phyloP scores from a whole-genome alignment of 2,888 invertebrate genomes.

The Neoitamus cyanurus region DNA sequence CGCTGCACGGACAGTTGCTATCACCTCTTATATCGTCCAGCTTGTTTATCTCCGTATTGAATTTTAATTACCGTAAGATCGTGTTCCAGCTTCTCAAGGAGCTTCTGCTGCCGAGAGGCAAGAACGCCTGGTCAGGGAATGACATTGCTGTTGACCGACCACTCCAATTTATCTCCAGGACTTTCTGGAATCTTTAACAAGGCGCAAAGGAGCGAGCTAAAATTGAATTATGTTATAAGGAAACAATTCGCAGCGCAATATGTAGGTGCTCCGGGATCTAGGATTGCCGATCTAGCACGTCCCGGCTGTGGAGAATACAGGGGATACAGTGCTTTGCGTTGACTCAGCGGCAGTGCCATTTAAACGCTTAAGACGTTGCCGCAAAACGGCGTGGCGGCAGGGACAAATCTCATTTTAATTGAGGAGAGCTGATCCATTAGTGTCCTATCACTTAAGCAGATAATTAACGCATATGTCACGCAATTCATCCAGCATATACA shows the following conservation, averaged over 20 bases:
- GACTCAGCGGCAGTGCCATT: not conserved
- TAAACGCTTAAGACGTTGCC: not conserved
- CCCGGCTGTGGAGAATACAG: not conserved
- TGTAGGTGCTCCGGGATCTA: not conserved
- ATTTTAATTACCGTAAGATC: constrained; percentile 4
- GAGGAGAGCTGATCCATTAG: not conserved
- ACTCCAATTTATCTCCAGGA: not conserved
- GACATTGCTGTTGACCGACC: not conserved
- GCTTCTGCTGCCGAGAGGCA: not conserved
- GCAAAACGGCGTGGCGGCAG: too few relatives aligned
- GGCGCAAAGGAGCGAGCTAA: not conserved
- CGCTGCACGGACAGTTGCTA: not conserved
- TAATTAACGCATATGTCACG: not conserved
- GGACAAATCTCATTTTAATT: not conserved
- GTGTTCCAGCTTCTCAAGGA: not conserved
- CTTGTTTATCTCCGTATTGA: not conserved
- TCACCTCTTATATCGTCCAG: not conserved
- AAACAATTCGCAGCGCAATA: not conserved
- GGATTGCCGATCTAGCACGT: not conserved
- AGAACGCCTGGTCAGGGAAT: not conserved
- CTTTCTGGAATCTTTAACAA: not conserved
- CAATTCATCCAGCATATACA: not conserved
- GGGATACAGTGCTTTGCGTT: not conserved
- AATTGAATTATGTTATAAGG: not conserved
- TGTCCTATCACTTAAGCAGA: not conserved